Evolutionary conservation across 1,140 invertebrate genomes (phyloP).

Genomic region (Vanessa tameamea): DNA sequence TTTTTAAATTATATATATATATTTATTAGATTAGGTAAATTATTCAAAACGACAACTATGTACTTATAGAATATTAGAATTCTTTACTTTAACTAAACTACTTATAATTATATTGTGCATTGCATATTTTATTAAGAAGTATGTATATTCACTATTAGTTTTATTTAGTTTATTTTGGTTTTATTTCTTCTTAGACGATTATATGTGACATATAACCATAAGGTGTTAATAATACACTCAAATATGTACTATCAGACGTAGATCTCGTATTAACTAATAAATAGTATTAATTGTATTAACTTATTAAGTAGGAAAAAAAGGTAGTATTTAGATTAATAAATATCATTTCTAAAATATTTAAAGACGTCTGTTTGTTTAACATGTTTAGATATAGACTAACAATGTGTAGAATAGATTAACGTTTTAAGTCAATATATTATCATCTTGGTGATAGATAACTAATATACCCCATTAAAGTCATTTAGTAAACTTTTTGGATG

Average conservation of each 20-base stretch:
- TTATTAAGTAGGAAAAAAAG: slow-evolving; percentile 64
- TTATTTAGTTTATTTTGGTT: slow-evolving; percentile 46
- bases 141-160: slow-evolving; percentile 62
- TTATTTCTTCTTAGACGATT: slow-evolving; percentile 32
- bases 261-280: slow-evolving; percentile 73
- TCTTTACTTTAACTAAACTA: slow-evolving; percentile 10
- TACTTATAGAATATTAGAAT: slow-evolving; percentile 31
- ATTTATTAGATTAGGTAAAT: slow-evolving; percentile 58
- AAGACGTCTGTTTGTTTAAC: slow-evolving; percentile 80
- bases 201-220: slow-evolving; percentile 59
- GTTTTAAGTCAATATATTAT: slow-evolving; percentile 58
- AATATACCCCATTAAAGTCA: slow-evolving; percentile 68
- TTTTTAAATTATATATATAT: slow-evolving; percentile 47
- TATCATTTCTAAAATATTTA: slow-evolving; percentile 77
- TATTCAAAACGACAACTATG: slow-evolving; percentile 37
- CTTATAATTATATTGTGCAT: slow-evolving; percentile 57
- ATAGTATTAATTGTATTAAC: slow-evolving; percentile 79
- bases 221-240: slow-evolving; percentile 56
- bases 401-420: slow-evolving; percentile 79
- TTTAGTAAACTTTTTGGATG: slow-evolving; percentile 55
- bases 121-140: slow-evolving; percentile 52
- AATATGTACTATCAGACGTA: slow-evolving; percentile 65
- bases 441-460: slow-evolving; percentile 61
- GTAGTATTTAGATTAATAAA: slow-evolving; percentile 78
- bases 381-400: slow-evolving; percentile 80